Base-by-base conservation (phyloP, 2,797 vertebrate species). In the Salarias fasciatus region DNA sequence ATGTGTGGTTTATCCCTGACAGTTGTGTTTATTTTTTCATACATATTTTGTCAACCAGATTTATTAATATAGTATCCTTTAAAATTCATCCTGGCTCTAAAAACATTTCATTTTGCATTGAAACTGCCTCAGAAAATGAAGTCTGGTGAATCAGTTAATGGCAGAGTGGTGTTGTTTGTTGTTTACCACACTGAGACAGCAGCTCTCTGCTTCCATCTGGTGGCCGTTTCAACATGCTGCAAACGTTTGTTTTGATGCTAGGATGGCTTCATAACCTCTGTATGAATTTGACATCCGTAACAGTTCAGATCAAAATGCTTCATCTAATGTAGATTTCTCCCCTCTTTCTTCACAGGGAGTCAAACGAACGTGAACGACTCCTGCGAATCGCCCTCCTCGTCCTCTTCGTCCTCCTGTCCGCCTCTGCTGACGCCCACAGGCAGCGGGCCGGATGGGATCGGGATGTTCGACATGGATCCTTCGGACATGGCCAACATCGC, bases 401-500 rank as follows among this genome's bases (percentile, higher is more conserved):
- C 92, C 48, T 91, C 89, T 11, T 90, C 92, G 11, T 91, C 91
- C 68, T 92, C 92, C 51, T 93, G 93, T 66, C 91, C 92, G 10
- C 92, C 93, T 4, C 66, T 92, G 54, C 81, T 92, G 55, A 89
- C 91, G 24, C 89, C 91, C 31, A 79, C 78, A 1, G 75, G 53
- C 73, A 89, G 78, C 11, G 86, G 88, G 13, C 82, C 82, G 1
- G 95, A 96, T 60, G 89, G 77, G 55, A 67, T 89, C 56, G 94
- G 91, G 67, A 93, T 94, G 81, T 97, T 95, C 79, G 95, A 97
- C 79, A 93, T 95, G 6, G 95, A 96, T 64, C 71, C 92, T 0
- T 90, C 94, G 0, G 95, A 96, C 77, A 89, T 94, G 79, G 92
- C 94, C 0, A 92, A 91, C 18, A 18, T 18, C 2, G 18, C 24